A percentile compares a stretch with the other conserved stretches of the same genome.
Evolutionary conservation across 2,113 vertebrate genomes (phyloP).

Genomic region (Leptosomus discolor): DNA sequence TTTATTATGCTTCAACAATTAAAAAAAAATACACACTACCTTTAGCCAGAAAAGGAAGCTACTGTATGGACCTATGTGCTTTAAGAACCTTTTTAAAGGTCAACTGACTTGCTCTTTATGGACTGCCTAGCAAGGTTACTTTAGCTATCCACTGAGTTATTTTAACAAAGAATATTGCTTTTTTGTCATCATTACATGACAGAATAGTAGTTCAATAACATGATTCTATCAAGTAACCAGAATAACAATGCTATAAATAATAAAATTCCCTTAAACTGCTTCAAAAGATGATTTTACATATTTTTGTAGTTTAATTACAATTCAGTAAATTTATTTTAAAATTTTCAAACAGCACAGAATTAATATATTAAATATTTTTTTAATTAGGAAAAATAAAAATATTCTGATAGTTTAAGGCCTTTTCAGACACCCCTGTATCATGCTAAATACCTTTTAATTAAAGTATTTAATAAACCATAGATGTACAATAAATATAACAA

Average conservation of each 20-base stretch:
- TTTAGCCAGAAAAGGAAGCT: background rate
- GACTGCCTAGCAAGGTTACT: background rate
- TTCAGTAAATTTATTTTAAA: background rate
- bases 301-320: constrained; percentile 25
- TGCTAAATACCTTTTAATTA: constrained; percentile 59
- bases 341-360: background rate
- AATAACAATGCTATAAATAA: background rate
- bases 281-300: background rate
- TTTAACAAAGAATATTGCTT: background rate
- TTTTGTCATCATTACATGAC: background rate
- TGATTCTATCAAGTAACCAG: background rate
- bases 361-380: background rate
- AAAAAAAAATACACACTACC: background rate
- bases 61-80: background rate
- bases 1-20: background rate
- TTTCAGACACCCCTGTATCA: constrained; percentile 47
- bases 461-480: constrained; percentile 52
- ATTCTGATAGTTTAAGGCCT: constrained; percentile 24
- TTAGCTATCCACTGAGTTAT: background rate
- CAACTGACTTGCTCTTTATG: background rate
- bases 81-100: background rate
- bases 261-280: background rate
- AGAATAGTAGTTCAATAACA: background rate
- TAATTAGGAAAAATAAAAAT: background rate
- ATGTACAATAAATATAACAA: constrained; percentile 13